Evolutionary conservation across 2,113 vertebrate species (phyloP).

Genomic region (Tenebrosternarchus preto): DNA sequence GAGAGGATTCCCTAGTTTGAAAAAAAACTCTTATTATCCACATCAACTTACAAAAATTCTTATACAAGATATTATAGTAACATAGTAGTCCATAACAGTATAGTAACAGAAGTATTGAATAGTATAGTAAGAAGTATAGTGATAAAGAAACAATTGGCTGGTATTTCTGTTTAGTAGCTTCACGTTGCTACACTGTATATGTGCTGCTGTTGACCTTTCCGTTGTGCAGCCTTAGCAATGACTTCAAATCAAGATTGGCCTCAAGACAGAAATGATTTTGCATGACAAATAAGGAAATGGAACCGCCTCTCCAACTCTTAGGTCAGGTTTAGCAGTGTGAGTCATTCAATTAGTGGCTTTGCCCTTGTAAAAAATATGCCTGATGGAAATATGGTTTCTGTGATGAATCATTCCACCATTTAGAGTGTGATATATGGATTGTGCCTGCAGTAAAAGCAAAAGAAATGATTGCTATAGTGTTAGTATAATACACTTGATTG

Average conservation of each 20-base stretch:
- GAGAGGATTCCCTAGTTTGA: no score
- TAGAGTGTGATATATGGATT: constrained; percentile 64
- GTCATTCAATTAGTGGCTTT: constrained; percentile 61
- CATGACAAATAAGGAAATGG: constrained; percentile 20
- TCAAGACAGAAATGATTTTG: constrained; percentile 34
- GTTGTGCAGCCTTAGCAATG: constrained; percentile 37
- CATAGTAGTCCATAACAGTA: no score
- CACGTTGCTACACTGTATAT: constrained; percentile 16
- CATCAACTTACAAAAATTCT: no score
- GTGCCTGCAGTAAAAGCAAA: constrained; percentile 69
- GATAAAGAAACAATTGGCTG: no score
- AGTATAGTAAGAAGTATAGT: background rate
- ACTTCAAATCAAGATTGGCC: constrained; percentile 32
- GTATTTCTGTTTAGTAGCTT: background rate
- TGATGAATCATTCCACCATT: constrained; percentile 60
- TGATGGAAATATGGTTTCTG: constrained; percentile 53
- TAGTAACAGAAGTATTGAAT: background rate
- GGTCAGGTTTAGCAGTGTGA: constrained; percentile 47
- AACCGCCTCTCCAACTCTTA: constrained; percentile 38
- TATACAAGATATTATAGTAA: no score
- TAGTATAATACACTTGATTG: constrained; percentile 74
- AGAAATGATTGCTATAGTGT: constrained; percentile 65
- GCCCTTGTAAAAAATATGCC: constrained; percentile 64
- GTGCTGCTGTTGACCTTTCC: constrained; percentile 2
- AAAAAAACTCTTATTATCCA: no score